Evolutionary conservation across 92 coral and sea anemone species (phyloP).

Genomic region (Epizoanthus fatuus): DNA sequence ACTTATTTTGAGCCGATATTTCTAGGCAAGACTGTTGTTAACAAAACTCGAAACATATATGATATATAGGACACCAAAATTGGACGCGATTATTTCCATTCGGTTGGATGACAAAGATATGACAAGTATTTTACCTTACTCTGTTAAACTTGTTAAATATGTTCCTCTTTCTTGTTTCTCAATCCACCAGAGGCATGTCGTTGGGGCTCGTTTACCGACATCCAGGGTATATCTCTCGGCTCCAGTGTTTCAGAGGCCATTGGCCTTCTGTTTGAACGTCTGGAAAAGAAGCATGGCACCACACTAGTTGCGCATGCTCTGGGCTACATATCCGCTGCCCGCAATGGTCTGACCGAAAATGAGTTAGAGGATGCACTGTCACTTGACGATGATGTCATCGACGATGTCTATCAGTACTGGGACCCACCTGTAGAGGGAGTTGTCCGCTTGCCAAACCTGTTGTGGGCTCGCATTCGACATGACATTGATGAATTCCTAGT

Average conservation of each 20-base stretch:
- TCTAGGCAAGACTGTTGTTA: too few relatives aligned
- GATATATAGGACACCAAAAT: too few relatives aligned
- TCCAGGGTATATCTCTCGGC: constrained; percentile 81
- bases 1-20: too few relatives aligned
- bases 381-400: constrained; percentile 93
- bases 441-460: constrained; percentile 88
- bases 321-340: constrained; percentile 84
- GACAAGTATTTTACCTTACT: too few relatives aligned
- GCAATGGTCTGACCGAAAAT: constrained; percentile 84
- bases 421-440: constrained; percentile 94
- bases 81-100: too few relatives aligned
- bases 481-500: constrained; percentile 89
- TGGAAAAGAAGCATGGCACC: constrained; percentile 86
- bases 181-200: constrained; percentile 71
- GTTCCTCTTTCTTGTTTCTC: not conserved
- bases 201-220: constrained; percentile 83
- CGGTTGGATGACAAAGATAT: not conserved
- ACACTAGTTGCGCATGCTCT: constrained; percentile 85
- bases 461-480: constrained; percentile 92
- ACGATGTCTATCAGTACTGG: constrained; percentile 95
- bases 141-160: too few relatives aligned
- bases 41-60: too few relatives aligned
- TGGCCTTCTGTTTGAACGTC: constrained; percentile 79
- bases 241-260: constrained; percentile 86
- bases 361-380: constrained; percentile 89